Conservation (phyloP, 2,888 invertebrate genomes). For the Xestobium rufovillosum region DNA sequence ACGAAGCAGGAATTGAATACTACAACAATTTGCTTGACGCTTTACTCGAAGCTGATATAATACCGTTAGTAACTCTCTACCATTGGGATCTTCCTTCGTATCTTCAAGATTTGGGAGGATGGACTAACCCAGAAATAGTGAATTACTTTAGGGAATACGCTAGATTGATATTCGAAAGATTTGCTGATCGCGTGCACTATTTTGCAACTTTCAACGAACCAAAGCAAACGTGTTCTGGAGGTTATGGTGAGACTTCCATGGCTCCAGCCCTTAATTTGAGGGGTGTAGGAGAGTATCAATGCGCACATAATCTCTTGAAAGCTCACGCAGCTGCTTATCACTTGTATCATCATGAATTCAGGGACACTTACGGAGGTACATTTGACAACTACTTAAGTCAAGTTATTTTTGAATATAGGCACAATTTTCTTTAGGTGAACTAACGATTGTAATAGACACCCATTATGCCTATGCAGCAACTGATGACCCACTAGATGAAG, state of each 20-base stretch:
- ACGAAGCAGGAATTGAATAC: conserved; percentile 54
- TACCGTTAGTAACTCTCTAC: conserved; percentile 56
- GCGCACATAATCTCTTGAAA: conserved; percentile 47
- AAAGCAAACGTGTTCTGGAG: too few species aligned
- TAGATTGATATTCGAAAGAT: conserved; percentile 49
- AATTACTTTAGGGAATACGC: conserved; percentile 56
- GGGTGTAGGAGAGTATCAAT: conserved; percentile 50
- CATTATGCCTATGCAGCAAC: conserved; percentile 56
- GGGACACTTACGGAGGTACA: too few species aligned
- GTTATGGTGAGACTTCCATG: neutral
- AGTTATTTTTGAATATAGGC: too few species aligned
- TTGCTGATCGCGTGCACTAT: too few species aligned
- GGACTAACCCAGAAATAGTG: conserved; percentile 54
- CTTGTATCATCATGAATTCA: conserved; percentile 37
- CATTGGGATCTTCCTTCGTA: conserved; percentile 39
- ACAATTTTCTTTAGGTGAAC: conserved; percentile 49
- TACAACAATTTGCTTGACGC: conserved; percentile 54
- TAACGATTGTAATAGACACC: conserved; percentile 54
- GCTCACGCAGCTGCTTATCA: too few species aligned
- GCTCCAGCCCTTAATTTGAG: conserved; percentile 22
- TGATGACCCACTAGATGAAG: too few species aligned
- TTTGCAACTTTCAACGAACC: too few species aligned
- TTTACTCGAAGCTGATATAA: conserved; percentile 44
- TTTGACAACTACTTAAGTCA: conserved; percentile 1
- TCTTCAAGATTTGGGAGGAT: conserved; percentile 52